A percentile compares a stretch with the other conserved stretches of the same genome.
These are phyloP conservation scores for Catharus fuscescens DNA, from an alignment of 2,113 vertebrate genomes.

Conservation along the genomic window DNA sequence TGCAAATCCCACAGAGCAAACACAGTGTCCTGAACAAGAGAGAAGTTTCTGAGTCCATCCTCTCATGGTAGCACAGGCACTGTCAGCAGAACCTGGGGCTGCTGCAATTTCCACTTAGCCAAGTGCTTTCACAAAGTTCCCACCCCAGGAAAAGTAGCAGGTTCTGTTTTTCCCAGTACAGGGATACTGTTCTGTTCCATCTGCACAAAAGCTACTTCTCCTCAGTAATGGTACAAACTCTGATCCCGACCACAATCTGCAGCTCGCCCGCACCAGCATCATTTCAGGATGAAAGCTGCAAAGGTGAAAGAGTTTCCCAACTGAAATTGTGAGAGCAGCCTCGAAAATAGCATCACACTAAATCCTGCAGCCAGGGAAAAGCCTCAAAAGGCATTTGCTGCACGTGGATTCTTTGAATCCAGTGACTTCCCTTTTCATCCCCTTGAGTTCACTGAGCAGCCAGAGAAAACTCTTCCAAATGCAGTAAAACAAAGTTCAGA, in stretches of 20 bases:
- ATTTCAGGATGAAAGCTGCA: not conserved
- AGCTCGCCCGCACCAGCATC: not conserved
- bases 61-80: accelerated
- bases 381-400: not conserved
- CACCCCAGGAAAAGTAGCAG: not conserved
- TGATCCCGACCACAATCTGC: not conserved
- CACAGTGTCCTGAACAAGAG: accelerated
- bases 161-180: not conserved
- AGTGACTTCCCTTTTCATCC: conserved; percentile 2
- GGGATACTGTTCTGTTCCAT: not conserved
- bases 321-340: not conserved
- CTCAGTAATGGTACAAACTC: not conserved
- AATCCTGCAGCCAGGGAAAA: not conserved
- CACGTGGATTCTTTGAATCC: conserved; percentile 23
- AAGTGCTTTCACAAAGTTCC: not conserved
- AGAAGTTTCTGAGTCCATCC: not conserved
- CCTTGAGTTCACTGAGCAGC: not conserved
- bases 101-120: not conserved
- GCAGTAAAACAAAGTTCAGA: not conserved
- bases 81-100: accelerated
- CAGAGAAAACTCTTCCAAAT: not conserved
- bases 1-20: not conserved
- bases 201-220: not conserved
- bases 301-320: conserved; percentile 16
- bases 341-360: not conserved